These are phyloP conservation scores for Xenentodon cancila DNA, from an alignment of 2,797 vertebrate species.

Conservation along the genomic window DNA sequence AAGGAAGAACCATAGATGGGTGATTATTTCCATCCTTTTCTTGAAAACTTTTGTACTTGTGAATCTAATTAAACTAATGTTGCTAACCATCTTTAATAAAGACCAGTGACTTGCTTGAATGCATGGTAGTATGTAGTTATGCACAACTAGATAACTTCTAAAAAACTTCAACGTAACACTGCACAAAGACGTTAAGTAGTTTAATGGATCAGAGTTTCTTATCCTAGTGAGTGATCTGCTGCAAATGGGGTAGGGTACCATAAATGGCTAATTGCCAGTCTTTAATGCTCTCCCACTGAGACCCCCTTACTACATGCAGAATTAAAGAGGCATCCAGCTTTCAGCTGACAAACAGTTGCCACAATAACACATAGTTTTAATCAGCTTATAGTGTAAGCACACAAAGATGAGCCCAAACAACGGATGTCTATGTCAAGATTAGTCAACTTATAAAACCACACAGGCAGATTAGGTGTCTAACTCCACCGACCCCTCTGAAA, in stretches of 20 bases:
- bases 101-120: rapidly evolving
- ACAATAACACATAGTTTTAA: conserved; percentile 77
- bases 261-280: conserved; percentile 63
- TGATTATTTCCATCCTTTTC: neutral
- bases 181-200: conserved; percentile 55
- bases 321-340: conserved; percentile 46
- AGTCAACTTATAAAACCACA: conserved; percentile 85
- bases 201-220: conserved; percentile 66
- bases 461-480: conserved; percentile 92
- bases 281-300: conserved; percentile 64
- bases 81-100: neutral
- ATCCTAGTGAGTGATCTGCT: conserved; percentile 43
- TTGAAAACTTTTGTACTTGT: neutral
- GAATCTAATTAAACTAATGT: neutral
- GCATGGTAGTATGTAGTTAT: neutral
- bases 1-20: neutral
- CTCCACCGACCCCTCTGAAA: conserved; percentile 85
- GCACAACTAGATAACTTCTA: conserved; percentile 18
- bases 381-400: conserved; percentile 74
- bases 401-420: conserved; percentile 78
- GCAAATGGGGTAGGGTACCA: conserved; percentile 38
- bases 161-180: conserved; percentile 17
- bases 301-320: conserved; percentile 45
- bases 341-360: conserved; percentile 64
- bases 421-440: conserved; percentile 81